phyloP scores from a whole-genome alignment of 1,140 invertebrate genomes.

The Psix sp. region DNA sequence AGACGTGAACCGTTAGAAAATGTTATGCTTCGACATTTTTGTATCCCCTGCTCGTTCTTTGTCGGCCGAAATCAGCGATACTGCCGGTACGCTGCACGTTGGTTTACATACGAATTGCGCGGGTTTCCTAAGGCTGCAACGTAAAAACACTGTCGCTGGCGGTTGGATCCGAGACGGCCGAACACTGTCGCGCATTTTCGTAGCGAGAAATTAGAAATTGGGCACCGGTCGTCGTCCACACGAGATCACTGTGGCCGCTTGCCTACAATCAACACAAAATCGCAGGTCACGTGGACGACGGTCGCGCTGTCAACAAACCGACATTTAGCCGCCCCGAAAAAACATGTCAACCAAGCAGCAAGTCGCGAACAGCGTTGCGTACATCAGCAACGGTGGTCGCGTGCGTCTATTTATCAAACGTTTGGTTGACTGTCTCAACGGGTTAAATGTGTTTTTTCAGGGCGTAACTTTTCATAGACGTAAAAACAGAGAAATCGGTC shows the following conservation, averaged over 20 bases:
- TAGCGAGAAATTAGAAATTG: not conserved
- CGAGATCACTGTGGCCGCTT: conserved; percentile 8
- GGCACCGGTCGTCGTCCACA: conserved; percentile 2
- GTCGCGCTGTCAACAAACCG: conserved; percentile 8
- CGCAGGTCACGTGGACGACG: conserved; percentile 7
- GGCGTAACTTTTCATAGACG: too few species aligned
- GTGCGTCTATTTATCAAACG: too few species aligned
- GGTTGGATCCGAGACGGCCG: too few species aligned
- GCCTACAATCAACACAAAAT: not conserved
- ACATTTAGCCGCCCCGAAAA: too few species aligned
- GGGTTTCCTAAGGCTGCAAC: too few species aligned
- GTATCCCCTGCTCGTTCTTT: conserved; percentile 28
- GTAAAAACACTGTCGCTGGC: not conserved
- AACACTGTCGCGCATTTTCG: too few species aligned
- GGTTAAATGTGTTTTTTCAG: too few species aligned
- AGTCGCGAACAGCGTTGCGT: not conserved
- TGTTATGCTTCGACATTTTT: conserved; percentile 43
- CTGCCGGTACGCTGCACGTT: not conserved
- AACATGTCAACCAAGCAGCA: too few species aligned
- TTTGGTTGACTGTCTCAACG: too few species aligned
- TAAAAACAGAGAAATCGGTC: too few species aligned
- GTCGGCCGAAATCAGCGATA: conserved; percentile 34
- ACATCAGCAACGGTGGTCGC: too few species aligned
- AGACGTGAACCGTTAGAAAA: conserved; percentile 35
- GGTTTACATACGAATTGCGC: conserved; percentile 24